Evolutionary conservation across 2,888 invertebrate genomes (phyloP).

Genomic region (Arrhopalites spinosus): DNA sequence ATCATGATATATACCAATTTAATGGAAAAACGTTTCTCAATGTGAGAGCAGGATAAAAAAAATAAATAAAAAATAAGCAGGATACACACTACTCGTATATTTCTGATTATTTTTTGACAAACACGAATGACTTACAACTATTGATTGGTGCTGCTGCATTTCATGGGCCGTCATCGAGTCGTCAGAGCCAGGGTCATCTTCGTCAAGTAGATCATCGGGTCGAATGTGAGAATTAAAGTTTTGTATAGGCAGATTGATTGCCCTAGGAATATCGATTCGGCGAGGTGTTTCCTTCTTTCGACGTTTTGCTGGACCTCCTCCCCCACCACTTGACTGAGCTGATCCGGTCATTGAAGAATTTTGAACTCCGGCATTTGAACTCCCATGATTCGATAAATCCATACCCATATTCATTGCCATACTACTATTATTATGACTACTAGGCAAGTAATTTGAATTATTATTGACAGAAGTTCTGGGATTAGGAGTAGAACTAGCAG

Average conservation of each 20-base stretch:
- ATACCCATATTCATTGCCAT: slow-evolving; percentile 50
- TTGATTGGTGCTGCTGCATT: slow-evolving; percentile 16
- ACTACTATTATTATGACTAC: slow-evolving; percentile 32
- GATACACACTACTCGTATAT: no score
- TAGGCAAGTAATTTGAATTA: slow-evolving; percentile 25
- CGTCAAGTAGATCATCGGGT: slow-evolving; percentile 44
- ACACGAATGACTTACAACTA: not conserved
- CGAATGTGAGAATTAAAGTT: slow-evolving; percentile 48
- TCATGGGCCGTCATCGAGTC: slow-evolving; percentile 56
- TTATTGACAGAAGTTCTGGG: slow-evolving; percentile 26
- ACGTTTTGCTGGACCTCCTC: slow-evolving; percentile 48
- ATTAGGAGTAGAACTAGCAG: slow-evolving; percentile 32
- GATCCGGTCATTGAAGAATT: slow-evolving; percentile 27
- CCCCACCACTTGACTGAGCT: slow-evolving; percentile 23
- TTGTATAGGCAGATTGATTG: slow-evolving; percentile 35
- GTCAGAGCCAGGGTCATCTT: slow-evolving; percentile 48
- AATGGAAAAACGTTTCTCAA: no score
- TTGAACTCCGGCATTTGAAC: slow-evolving; percentile 9
- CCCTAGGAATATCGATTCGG: slow-evolving; percentile 48
- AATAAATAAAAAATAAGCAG: no score
- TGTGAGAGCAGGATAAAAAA: no score
- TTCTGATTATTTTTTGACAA: no score
- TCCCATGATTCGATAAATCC: slow-evolving; percentile 54
- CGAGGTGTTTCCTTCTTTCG: slow-evolving; percentile 56
- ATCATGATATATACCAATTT: no score